Percentiles rank a stretch among this genome's conserved stretches.
These are phyloP conservation scores for Rhinichthys klamathensis DNA, from an alignment of 2,113 vertebrate species.

Conservation along the genomic window DNA sequence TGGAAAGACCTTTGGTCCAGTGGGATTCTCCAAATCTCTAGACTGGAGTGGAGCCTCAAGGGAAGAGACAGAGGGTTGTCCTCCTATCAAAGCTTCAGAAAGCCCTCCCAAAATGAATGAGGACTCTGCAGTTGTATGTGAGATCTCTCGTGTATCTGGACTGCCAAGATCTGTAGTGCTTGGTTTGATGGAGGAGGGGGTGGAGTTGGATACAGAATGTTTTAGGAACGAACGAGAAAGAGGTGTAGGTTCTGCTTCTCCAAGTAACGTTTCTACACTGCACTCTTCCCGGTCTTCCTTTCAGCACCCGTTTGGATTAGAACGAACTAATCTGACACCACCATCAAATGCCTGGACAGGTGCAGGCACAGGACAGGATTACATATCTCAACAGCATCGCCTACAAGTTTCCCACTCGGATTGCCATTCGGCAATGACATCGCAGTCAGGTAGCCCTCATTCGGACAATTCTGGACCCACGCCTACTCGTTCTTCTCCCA, in stretches of 20 bases:
- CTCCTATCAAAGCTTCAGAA: constrained; percentile 64
- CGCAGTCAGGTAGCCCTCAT: constrained; percentile 57
- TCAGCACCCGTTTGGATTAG: constrained; percentile 44
- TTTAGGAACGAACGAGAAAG: constrained; percentile 70
- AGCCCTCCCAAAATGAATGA: constrained; percentile 69
- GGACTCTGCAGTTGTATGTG: constrained; percentile 75
- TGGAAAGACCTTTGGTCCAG: constrained; percentile 59
- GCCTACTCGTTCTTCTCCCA: constrained; percentile 59
- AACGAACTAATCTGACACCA: constrained; percentile 38
- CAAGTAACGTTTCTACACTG: constrained; percentile 29
- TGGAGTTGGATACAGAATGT: constrained; percentile 79
- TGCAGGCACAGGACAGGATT: constrained; percentile 43
- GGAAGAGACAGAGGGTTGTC: constrained; percentile 66
- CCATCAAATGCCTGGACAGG: constrained; percentile 42
- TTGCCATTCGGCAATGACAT: constrained; percentile 48
- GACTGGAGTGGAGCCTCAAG: constrained; percentile 71
- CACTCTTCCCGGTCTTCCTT: constrained; percentile 42
- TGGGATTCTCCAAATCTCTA: constrained; percentile 73
- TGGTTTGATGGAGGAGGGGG: constrained; percentile 81
- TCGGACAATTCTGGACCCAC: constrained; percentile 64
- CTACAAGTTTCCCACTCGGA: constrained; percentile 54
- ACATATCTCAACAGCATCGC: constrained; percentile 54
- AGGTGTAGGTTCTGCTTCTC: constrained; percentile 63
- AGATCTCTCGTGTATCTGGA: constrained; percentile 79
- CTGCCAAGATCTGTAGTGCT: constrained; percentile 76